A percentile compares a stretch with the other conserved stretches of the same genome.
Conservation (phyloP, 2,797 vertebrate species). For the Hippoglossus hippoglossus region DNA sequence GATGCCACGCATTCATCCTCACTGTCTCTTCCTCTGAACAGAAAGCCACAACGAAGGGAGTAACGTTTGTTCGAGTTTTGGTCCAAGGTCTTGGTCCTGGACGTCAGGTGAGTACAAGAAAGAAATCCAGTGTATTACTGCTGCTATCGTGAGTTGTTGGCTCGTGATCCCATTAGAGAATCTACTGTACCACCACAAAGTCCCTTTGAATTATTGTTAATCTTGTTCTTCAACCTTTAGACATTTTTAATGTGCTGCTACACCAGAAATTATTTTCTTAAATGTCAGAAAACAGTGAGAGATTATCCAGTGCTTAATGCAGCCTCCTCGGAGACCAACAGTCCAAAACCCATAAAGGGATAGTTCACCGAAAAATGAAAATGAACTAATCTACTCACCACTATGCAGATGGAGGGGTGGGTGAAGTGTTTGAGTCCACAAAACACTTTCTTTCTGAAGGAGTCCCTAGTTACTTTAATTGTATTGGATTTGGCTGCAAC, state of each 20-base stretch:
- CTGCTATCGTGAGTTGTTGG: background rate
- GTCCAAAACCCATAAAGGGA: too few species aligned
- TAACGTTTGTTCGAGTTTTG: constrained; percentile 88
- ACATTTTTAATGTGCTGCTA: background rate
- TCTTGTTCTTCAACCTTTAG: too few species aligned
- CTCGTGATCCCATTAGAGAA: background rate
- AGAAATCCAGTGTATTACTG: background rate
- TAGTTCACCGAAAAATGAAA: too few species aligned
- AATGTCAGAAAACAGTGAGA: too few species aligned
- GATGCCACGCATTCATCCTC: background rate
- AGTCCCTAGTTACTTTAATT: too few species aligned
- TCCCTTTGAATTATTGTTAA: background rate
- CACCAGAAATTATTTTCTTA: background rate
- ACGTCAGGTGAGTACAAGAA: constrained; percentile 85
- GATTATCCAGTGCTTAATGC: too few species aligned
- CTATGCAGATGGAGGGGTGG: too few species aligned
- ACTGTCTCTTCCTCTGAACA: constrained; percentile 62
- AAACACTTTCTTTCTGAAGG: too few species aligned
- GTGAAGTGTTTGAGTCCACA: too few species aligned
- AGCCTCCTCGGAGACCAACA: too few species aligned
- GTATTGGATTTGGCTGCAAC: too few species aligned
- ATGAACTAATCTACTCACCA: too few species aligned
- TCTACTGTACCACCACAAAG: background rate
- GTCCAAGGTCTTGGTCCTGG: constrained; percentile 95
- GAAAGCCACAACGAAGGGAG: constrained; percentile 90